Base-by-base conservation (phyloP, 1,140 invertebrate genomes). In the Homarus americanus region DNA sequence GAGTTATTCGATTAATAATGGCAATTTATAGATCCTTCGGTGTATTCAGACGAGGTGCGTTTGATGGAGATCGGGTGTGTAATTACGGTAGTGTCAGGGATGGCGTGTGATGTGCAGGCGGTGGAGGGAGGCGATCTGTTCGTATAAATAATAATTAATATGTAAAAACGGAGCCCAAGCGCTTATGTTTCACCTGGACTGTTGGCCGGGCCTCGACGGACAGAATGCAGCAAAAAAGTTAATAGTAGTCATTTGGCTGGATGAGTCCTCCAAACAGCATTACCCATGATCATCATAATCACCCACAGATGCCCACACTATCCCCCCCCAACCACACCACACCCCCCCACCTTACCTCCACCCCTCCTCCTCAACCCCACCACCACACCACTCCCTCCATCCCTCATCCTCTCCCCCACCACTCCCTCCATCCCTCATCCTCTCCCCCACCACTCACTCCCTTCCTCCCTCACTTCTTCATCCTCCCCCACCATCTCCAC, bases 101-200 rank as follows among this genome's bases (percentile, higher is more conserved):
- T n/a, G n/a, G n/a, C 10, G 63, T 69, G 63, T 69, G 63, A 69
- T 69, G 32, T 69, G 63, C 63, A 32, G 63, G 63, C 63, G 63
- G 63, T 7, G 44, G 44, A 15, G n/a, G 63, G 28, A 69, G 63
- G 63, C 12, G n/a, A 69, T 69, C 63, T 69, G n/a, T 32, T 32
- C n/a, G 24, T 69, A 69, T 69, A 69, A 69, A 69, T 69, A 69
- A 69, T 69, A 69, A 69, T 69, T 69, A 69, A 69, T 69, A 69
- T 69, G 63, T 69, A 69, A 69, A 69, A 69, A 49, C 44, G 44
- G 44, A 49, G 63, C 7, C n/a, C 63, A 4, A 28, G 63, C 53
- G 4, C 53, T 58, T 58, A 58, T 58, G 63, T 69, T 69, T 69
- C 63, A 69, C 63, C n/a, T 24, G 5, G 17, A 58, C 53, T 58